A percentile compares a stretch with the other conserved stretches of the same genome.
These are phyloP conservation scores for Halcyon badia DNA, from an alignment of 2,797 vertebrate genomes.

Conservation along the genomic window DNA sequence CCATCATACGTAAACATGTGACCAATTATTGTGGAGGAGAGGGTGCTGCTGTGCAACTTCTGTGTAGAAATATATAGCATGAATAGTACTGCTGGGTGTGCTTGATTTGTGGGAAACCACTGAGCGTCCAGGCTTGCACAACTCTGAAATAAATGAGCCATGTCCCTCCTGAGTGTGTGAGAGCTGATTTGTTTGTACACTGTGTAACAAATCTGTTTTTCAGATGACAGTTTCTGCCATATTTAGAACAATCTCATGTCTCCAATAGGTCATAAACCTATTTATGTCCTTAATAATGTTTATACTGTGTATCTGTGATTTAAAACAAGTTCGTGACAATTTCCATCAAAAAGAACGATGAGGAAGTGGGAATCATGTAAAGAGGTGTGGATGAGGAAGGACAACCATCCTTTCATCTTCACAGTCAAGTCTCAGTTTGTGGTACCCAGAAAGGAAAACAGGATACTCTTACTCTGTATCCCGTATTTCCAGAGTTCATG, in stretches of 20 bases:
- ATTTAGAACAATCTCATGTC: neutral
- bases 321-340: neutral
- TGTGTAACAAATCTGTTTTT: neutral
- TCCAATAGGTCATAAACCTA: neutral
- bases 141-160: neutral
- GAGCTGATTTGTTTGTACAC: neutral
- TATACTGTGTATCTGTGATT: neutral
- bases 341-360: neutral
- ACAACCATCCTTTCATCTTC: neutral
- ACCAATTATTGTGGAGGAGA: neutral
- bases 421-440: neutral
- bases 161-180: neutral
- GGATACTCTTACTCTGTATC: neutral
- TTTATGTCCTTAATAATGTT: neutral
- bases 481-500: neutral
- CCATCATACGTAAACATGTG: neutral
- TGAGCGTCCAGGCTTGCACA: neutral
- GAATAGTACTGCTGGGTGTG: neutral
- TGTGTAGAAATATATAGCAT: neutral
- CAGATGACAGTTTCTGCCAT: neutral
- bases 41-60: neutral
- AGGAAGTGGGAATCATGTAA: neutral
- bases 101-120: neutral
- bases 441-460: neutral
- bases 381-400: neutral